phyloP scores from a whole-genome alignment of 2,888 invertebrate genomes.

The Coenonympha arcania region DNA sequence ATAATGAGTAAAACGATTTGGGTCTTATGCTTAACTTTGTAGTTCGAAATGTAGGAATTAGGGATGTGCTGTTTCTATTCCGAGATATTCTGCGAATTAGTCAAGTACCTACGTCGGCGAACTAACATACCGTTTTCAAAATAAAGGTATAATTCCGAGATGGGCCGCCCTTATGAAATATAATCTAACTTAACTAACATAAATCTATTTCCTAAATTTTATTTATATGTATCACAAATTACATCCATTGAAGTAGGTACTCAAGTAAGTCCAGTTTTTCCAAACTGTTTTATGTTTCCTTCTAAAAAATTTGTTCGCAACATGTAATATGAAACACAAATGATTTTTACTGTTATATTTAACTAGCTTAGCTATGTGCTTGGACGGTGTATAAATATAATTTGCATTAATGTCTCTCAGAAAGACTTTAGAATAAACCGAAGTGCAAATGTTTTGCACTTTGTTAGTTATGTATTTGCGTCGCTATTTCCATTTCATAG shows the following conservation, averaged over 20 bases:
- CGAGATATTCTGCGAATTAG: too few relatives aligned
- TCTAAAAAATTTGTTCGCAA: conserved; percentile 3
- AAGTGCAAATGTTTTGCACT: conserved; percentile 5
- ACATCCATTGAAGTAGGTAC: conserved; percentile 7
- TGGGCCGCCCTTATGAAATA: too few relatives aligned
- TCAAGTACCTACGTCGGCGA: too few relatives aligned
- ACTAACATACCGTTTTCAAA: too few relatives aligned
- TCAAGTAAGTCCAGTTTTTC: background rate
- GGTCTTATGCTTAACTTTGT: too few relatives aligned
- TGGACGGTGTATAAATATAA: conserved; percentile 10
- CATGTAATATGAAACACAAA: background rate
- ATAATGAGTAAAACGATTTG: too few relatives aligned
- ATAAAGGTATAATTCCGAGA: too few relatives aligned
- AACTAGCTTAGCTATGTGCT: conserved; percentile 1
- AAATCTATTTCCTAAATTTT: too few relatives aligned
- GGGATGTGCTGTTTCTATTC: too few relatives aligned
- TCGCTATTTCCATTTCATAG: too few relatives aligned
- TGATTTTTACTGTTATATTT: conserved; percentile 15
- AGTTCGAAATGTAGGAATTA: too few relatives aligned
- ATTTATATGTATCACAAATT: conserved; percentile 5
- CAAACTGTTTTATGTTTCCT: background rate
- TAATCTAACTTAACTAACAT: too few relatives aligned
- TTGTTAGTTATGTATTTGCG: background rate
- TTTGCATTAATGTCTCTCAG: conserved; percentile 14
- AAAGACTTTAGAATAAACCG: conserved; percentile 2